Evolutionary conservation across 1,140 invertebrate genomes (phyloP), one percentile per base, ranked within the genome.

Genomic region (Macrocentrus cingulum): DNA sequence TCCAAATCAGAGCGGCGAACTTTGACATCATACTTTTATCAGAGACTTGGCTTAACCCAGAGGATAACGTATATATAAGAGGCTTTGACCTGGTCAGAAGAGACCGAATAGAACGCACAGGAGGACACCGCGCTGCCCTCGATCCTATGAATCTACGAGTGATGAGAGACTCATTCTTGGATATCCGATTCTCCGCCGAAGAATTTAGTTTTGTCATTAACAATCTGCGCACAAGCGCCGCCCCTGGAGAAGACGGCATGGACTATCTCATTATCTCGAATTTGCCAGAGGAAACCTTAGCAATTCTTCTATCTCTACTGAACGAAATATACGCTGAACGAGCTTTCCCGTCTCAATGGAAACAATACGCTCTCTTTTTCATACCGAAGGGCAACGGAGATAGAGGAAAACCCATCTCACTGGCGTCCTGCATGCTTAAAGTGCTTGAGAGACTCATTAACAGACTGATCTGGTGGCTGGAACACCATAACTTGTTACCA

Each of bases 321-420:
- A 51, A 51, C 19, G 36, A 39, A 23, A 52, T 52, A 8, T 39
- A 18, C 22, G 1, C 3, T 3, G 2, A 2, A 5, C 34, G 50
- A 7, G 16, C n/a, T 7, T 52, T 52, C n/a, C 50, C 50, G 8
- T 6, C n/a, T 3, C 34, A 52, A 13, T 52, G 50, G 50, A 37
- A 18, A n/a, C 4, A 52, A 7, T 52, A 52, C 23, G 16, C 7
- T 15, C 16, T 52, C 3, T 39, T 19, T 37, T 52, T 52, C 18
- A 52, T 52, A 6, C 62, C 63, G 1, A 67, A 67, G 32, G 42
- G 45, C 9, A 61, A 65, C 50, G 11, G 29, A 1, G 42, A 48
- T n/a, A 68, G 66, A 41, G 53, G 64, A 1, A 51, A 64, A 18
- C 67, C 67, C 0, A 66, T 68, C 13, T 60, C 61, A 2, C 29